Evolutionary conservation across 2,797 vertebrate genomes (phyloP), one percentile per base, ranked within the genome.

Genomic region (Epinephelus coioides): DNA sequence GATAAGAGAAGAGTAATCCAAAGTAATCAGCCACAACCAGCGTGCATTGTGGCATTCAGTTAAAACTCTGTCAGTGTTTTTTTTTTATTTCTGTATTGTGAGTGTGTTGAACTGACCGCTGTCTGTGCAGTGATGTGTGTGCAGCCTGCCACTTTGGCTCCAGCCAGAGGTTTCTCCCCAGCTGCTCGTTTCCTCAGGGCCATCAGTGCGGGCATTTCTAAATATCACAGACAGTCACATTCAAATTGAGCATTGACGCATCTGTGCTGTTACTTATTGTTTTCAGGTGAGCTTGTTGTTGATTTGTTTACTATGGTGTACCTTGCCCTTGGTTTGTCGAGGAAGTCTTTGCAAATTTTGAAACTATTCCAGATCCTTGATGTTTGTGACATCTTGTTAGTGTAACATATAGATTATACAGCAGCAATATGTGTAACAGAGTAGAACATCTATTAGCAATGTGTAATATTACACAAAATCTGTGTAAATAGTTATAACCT

Each of bases 121-220:
- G 96, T 98, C 91, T 98, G 97, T 0, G 97, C 97, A 0, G 98
- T 99, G 69, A 99, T 96, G 89, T 99, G 98, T 0, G 97, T 98
- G 85, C 97, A 98, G 74, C 97, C 98, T 86, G 97, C 95, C 47
- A 99, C 96, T 93, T 97, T 98, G 88, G 98, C 97, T 82, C 97
- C 97, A 0, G 96, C 90, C 90, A 99, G 89, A 0, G 97, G 98
- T 70, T 97, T 98, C 92, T 98, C 97, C 51, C 93, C 97, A 88
- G 97, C 96, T 12, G 95, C 96, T 91, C 95, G 94, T 92, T 97
- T 98, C 91, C 97, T 96, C 82, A 99, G 85, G 64, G 96, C 95
- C 97, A 98, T 97, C 83, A 99, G 92, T 0, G 97, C 98, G 0
- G 97, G 96, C 98, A 99, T 98, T 82, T 98, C 98, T 99, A 92